A percentile compares a stretch with the other conserved stretches of the same genome.
phyloP scores from a whole-genome alignment of 2,888 invertebrate genomes.

The Polymixis lichenea region DNA sequence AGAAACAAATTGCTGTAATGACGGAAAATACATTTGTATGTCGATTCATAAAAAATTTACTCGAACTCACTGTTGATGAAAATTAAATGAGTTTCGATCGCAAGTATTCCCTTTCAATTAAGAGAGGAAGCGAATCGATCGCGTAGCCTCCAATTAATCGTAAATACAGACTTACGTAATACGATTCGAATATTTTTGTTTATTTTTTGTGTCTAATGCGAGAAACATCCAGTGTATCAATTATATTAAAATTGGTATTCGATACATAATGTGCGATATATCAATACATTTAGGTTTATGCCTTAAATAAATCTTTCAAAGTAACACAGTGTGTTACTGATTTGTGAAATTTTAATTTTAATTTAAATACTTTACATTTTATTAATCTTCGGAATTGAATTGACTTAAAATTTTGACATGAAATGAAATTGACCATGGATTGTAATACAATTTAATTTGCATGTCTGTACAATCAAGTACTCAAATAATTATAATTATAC shows the following conservation, averaged over 20 bases:
- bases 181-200: neutral
- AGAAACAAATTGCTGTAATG: neutral
- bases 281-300: neutral
- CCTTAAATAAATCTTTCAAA: neutral
- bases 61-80: constrained; percentile 15
- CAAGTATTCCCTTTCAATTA: constrained; percentile 50
- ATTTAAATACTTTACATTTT: no score
- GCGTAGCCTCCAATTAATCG: constrained; percentile 39
- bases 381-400: no score
- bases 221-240: neutral
- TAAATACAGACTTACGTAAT: neutral
- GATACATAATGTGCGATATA: no score
- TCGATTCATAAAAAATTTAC: constrained; percentile 16
- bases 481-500: no score
- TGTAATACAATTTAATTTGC: no score
- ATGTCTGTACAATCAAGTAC: no score
- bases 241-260: neutral
- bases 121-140: constrained; percentile 19
- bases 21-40: neutral
- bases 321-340: neutral
- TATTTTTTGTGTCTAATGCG: neutral
- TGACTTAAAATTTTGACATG: no score
- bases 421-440: no score
- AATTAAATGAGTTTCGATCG: constrained; percentile 23
- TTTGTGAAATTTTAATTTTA: neutral